Evolutionary conservation across 1,140 invertebrate species (phyloP).

Genomic region (Kradibia gibbosae): DNA sequence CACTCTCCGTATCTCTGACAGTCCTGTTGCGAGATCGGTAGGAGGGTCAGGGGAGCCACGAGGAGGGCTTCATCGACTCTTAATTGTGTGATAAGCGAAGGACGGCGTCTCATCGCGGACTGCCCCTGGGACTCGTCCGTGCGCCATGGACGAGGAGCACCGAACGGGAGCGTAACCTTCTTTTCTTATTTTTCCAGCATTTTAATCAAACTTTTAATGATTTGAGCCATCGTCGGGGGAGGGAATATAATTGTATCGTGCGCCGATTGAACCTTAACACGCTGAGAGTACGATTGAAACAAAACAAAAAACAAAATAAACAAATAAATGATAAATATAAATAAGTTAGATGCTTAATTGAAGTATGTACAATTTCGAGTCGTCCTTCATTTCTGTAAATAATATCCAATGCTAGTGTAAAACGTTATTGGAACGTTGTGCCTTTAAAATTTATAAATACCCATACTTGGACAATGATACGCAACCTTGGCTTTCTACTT

Average conservation of each 20-base stretch:
- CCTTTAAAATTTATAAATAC: background rate
- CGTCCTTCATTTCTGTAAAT: background rate
- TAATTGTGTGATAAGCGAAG: slow-evolving; percentile 58
- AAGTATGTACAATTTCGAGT: background rate
- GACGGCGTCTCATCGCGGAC: slow-evolving; percentile 48
- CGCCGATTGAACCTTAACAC: background rate
- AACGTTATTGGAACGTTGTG: background rate
- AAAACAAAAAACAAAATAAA: too few relatives aligned
- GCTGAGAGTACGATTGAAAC: too few relatives aligned
- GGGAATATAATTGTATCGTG: background rate
- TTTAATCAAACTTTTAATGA: background rate
- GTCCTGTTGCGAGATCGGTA: slow-evolving; percentile 16
- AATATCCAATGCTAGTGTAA: background rate
- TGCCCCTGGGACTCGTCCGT: background rate
- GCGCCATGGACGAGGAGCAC: background rate
- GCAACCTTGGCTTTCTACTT: background rate
- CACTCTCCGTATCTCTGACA: background rate
- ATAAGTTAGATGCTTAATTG: too few relatives aligned
- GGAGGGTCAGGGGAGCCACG: background rate
- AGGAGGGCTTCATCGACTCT: slow-evolving; percentile 34
- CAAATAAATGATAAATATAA: too few relatives aligned
- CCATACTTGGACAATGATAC: background rate
- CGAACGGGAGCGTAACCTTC: background rate
- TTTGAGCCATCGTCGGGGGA: background rate
- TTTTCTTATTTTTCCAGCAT: background rate